phyloP scores from a whole-genome alignment of 2,113 vertebrate species.

The Pomatostomus ruficeps region DNA sequence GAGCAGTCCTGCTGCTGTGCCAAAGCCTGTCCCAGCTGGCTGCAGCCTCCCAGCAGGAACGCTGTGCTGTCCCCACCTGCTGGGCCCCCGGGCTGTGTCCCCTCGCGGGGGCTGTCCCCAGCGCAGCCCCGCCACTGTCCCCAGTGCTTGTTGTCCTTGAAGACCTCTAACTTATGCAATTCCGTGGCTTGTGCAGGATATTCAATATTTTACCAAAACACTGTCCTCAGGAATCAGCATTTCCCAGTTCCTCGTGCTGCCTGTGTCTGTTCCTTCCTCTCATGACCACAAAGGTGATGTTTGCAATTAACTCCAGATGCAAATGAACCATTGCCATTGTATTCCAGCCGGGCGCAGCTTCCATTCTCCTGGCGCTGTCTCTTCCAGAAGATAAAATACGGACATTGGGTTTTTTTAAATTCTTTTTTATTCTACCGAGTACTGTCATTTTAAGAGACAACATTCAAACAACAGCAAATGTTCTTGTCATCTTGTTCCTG shows the following conservation, averaged over 20 bases:
- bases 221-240: slow-evolving; percentile 20
- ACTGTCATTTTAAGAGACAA: slow-evolving; percentile 6
- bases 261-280: background rate
- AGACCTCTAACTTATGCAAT: slow-evolving; percentile 41
- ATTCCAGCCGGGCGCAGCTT: background rate
- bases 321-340: background rate
- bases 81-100: background rate
- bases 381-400: background rate
- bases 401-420: background rate
- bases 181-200: background rate
- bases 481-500: background rate
- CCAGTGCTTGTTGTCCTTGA: background rate
- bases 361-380: background rate
- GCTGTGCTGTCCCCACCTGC: background rate
- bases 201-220: slow-evolving; percentile 15
- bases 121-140: background rate
- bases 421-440: slow-evolving; percentile 28
- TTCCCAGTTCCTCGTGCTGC: background rate
- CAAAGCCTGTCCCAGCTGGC: slow-evolving; percentile 1
- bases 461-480: background rate
- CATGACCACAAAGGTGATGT: background rate
- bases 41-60: background rate
- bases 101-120: background rate
- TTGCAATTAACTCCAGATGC: background rate
- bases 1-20: background rate